A percentile compares a stretch with the other conserved stretches of the same genome.
phyloP scores from a whole-genome alignment of 1,140 invertebrate species.

The Heliconius hermathena region DNA sequence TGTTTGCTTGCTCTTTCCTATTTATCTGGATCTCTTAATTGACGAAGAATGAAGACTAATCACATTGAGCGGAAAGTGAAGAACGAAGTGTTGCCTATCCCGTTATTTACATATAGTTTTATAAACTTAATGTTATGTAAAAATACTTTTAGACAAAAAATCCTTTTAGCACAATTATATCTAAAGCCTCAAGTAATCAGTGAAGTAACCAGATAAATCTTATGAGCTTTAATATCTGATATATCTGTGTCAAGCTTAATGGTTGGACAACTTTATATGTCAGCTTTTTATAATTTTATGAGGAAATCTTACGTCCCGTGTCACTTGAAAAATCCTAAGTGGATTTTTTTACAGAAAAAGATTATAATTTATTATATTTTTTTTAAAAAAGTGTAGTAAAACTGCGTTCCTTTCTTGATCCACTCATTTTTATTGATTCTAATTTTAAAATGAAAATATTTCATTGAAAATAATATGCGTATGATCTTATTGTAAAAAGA shows the following conservation, averaged over 20 bases:
- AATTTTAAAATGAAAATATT: too few species aligned
- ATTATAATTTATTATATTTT: neutral
- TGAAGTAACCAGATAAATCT: neutral
- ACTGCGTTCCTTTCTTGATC: too few species aligned
- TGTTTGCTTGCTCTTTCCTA: too few species aligned
- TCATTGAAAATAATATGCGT: too few species aligned
- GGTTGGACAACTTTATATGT: neutral
- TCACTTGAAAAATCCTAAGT: neutral
- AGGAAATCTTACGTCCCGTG: neutral
- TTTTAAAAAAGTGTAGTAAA: neutral
- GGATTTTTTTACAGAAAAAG: neutral
- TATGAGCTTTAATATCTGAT: neutral
- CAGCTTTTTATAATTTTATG: slow-evolving; percentile 4
- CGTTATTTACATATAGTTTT: too few species aligned
- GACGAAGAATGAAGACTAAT: too few species aligned
- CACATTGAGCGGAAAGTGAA: too few species aligned
- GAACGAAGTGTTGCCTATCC: too few species aligned
- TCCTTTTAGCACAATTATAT: neutral
- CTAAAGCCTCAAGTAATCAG: neutral
- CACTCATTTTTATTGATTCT: too few species aligned
- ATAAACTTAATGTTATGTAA: neutral
- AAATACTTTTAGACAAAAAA: neutral
- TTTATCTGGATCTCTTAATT: too few species aligned
- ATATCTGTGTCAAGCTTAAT: slow-evolving; percentile 8
- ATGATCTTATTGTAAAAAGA: too few species aligned